Evolutionary conservation across 2,113 vertebrate species (phyloP), one percentile per base, ranked within the genome.

Genomic region (Lagopus leucura): DNA sequence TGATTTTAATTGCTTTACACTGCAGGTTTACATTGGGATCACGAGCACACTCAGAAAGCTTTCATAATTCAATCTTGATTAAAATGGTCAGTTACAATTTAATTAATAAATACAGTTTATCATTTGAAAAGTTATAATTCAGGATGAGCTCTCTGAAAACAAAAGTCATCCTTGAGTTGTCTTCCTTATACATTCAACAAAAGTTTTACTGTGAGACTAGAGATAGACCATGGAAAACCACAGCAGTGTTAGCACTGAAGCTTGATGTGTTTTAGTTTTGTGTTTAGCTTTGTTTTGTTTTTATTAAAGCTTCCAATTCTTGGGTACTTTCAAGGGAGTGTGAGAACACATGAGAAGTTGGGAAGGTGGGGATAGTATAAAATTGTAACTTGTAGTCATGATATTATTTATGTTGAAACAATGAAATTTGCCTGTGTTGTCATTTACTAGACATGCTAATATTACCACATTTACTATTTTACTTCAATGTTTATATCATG

Each of bases 51-150:
- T 81, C 66, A 43, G 40, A 84, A 92, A 82, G 27, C 27, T 67
- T 69, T 88, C 48, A n/a, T 84, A 66, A 84, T 84, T 78, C 72
- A 88, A 78, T 22, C 50, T 83, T 71, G 66, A 88, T 20, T 71
- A 36, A 84, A 77, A 93, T 43, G 25, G 36, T 28, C 66, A 76
- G 48, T 69, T 72, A 48, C 24, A 16, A 48, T 87, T 92, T 90
- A 86, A 89, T 92, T 93, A 93, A 57, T 66, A 71, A 92, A 57
- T 66, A 67, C 5, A 7, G 40, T 36, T 45, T 73, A 50, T 78
- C 69, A 82, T 75, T 90, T n/a, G 78, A 65, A 93, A 61, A 28
- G 54, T 80, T 58, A 12, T 77, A 58, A 85, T 77, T 86, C 64
- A 80, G 24, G 5, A 82, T 47, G 85, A 80, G 50, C 42, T 88